phyloP scores from a whole-genome alignment of 1,140 invertebrate species.

The Bombus soroeensis region DNA sequence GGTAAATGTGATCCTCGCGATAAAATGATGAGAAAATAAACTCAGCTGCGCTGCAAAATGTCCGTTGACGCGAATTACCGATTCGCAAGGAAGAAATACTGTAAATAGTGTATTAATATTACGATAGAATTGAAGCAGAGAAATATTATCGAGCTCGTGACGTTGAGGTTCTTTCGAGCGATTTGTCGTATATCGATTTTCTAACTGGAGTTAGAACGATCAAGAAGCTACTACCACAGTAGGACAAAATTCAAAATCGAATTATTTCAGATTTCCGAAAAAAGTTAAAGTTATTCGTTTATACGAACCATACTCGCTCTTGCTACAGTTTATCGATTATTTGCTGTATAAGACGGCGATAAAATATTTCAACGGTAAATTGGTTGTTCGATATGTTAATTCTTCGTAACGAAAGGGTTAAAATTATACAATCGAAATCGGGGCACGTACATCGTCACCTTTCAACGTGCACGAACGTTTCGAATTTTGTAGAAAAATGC shows the following conservation, averaged over 20 bases:
- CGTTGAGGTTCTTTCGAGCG: too few relatives aligned
- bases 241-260: neutral
- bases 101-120: too few relatives aligned
- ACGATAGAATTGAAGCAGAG: too few relatives aligned
- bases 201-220: too few relatives aligned
- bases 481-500: neutral
- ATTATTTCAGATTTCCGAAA: neutral
- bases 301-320: neutral
- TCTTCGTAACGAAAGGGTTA: neutral
- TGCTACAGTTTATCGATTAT: neutral
- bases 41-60: too few relatives aligned
- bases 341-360: neutral
- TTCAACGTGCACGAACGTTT: neutral
- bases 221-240: too few relatives aligned
- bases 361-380: neutral
- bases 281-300: neutral
- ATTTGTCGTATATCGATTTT: too few relatives aligned
- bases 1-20: too few relatives aligned
- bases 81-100: too few relatives aligned
- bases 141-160: too few relatives aligned
- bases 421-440: neutral
- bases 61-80: too few relatives aligned
- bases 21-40: too few relatives aligned
- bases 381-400: neutral
- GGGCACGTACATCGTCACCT: neutral